Conservation (phyloP, 2,888 invertebrate genomes). For the Microdon myrmicae region DNA sequence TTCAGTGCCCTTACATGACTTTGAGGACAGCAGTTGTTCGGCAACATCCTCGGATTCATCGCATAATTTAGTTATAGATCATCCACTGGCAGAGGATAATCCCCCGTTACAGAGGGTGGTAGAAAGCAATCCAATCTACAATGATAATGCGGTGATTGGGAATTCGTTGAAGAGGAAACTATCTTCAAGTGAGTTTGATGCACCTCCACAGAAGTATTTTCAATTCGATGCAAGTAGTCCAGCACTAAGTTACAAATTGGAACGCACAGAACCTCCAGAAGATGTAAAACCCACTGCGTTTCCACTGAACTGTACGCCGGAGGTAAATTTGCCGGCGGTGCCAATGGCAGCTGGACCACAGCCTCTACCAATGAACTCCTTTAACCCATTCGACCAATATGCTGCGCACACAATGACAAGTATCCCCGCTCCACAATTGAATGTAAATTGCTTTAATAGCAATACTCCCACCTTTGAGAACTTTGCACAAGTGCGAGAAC, state of each 20-base stretch:
- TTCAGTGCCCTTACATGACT: constrained; percentile 24
- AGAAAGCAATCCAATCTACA: constrained; percentile 1
- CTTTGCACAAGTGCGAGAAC: constrained; percentile 75
- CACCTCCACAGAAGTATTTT: constrained; percentile 49
- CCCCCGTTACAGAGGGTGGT: not conserved
- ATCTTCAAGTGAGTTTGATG: constrained; percentile 47
- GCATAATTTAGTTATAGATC: constrained; percentile 64
- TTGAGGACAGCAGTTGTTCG: constrained; percentile 43
- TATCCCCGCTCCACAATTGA: constrained; percentile 20
- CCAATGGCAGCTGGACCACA: too few relatives aligned
- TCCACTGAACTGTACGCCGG: too few relatives aligned
- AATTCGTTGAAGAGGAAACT: constrained; percentile 55
- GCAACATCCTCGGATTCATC: constrained; percentile 60
- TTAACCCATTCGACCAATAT: constrained; percentile 14
- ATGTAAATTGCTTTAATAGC: constrained; percentile 79
- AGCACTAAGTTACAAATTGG: not conserved
- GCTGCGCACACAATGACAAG: constrained; percentile 1
- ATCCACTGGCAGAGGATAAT: constrained; percentile 58
- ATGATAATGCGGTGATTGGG: not conserved
- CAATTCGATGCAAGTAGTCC: constrained; percentile 38
- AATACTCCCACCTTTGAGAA: constrained; percentile 75
- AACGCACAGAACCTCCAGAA: not conserved
- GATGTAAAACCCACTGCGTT: too few relatives aligned
- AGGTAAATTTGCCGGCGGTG: not conserved
- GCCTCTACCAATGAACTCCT: too few relatives aligned